Evolutionary conservation across 1,140 invertebrate genomes (phyloP), one percentile per base, ranked within the genome.

Genomic region (Oreohelix idahoensis): DNA sequence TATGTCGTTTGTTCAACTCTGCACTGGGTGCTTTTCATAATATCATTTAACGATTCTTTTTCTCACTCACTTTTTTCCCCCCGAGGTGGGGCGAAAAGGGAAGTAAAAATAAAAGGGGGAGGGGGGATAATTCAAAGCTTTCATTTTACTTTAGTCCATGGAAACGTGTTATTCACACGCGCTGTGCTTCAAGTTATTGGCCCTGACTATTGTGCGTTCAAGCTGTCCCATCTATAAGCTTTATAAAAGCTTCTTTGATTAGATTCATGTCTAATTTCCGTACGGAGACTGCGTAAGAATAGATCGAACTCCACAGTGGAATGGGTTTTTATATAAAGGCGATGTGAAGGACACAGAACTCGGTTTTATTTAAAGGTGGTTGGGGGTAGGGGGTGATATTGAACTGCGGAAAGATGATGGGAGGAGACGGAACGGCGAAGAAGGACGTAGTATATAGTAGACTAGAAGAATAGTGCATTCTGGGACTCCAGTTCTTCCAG

Each of bases 211-310:
- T 66, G 63, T 66, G 1, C 2, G 8, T 17, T 20, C 11, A 66
- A 66, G 63, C 63, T 66, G 63, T 35, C 29, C 29, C 8, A 5
- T 2, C n/a, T 66, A 66, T 66, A 66, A 66, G 63, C n/a, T 32
- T 8, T 23, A 66, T 66, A 66, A 66, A 66, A 66, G 63, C 63
- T 66, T 32, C 29, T 66, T 66, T 66, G n/a, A 66, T 32, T 66
- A 66, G n/a, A 32, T 35, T 32, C 63, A 66, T 66, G 63, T 66
- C 63, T 32, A 66, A 66, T 66, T 66, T 66, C 63, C 63, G 63
- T 32, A 32, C 63, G 29, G 63, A 32, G 63, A 8, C 63, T 29
- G n/a, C 20, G 17, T 66, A 66, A 66, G 63, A 66, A 29, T 66
- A 66, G 63, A 66, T 32, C n/a, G n/a, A 66, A 66, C 63, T 66